A percentile compares a stretch with the other conserved stretches of the same genome.
phyloP scores from a whole-genome alignment of 2,797 vertebrate genomes.

The Sebastes variabilis region DNA sequence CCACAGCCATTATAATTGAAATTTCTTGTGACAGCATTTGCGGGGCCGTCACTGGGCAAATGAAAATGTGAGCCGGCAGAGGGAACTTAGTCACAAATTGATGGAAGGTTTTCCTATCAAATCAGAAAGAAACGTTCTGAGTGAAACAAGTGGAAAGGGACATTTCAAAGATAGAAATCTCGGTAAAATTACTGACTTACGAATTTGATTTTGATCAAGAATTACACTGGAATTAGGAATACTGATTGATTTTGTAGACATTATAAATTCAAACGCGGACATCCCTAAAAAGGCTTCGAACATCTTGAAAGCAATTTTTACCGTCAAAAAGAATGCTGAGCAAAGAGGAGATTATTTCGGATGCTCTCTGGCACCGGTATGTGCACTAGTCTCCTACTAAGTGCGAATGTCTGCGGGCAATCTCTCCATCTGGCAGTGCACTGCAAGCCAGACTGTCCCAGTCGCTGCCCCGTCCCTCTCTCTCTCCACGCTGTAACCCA shows the following conservation, averaged over 20 bases:
- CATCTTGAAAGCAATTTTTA: constrained; percentile 33
- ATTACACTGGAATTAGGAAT: not conserved
- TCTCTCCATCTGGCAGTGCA: constrained; percentile 76
- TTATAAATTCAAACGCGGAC: not conserved
- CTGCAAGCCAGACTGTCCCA: constrained; percentile 63
- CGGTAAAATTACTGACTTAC: not conserved
- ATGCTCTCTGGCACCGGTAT: constrained; percentile 53
- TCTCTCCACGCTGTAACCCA: constrained; percentile 34
- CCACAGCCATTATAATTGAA: not conserved
- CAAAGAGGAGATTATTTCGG: constrained; percentile 48
- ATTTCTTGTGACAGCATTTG: constrained; percentile 32
- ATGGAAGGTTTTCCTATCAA: not conserved
- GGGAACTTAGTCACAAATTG: not conserved
- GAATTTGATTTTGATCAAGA: not conserved
- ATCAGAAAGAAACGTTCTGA: not conserved
- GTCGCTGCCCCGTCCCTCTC: constrained; percentile 45
- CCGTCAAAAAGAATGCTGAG: constrained; percentile 26
- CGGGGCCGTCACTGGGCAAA: constrained; percentile 5
- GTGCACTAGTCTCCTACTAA: constrained; percentile 61
- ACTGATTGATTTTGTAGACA: not conserved
- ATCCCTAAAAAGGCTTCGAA: not conserved
- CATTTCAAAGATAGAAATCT: not conserved
- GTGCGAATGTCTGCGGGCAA: constrained; percentile 70
- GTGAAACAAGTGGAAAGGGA: not conserved
- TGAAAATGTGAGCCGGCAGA: constrained; percentile 2